Base-by-base conservation (phyloP, 2,797 vertebrate species). In the Ara ararauna region DNA sequence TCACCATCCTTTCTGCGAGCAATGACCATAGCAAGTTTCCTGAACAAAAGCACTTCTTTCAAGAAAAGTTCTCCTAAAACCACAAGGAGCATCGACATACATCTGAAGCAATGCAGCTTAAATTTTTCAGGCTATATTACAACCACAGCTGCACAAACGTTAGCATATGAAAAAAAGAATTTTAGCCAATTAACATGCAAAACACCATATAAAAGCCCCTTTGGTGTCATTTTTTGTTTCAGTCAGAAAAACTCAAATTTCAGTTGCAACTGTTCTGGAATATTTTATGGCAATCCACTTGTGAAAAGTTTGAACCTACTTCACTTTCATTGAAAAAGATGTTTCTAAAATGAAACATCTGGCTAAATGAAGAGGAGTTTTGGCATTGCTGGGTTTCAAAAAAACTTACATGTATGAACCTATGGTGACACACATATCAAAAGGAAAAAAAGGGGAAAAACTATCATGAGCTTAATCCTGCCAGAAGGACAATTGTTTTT, bases 91-190 rank as follows among this genome's bases (percentile, higher is more conserved):
- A 82, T 4, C 85, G 82, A 93, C 94, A 84, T 73, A 72, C 67
- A 90, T 78, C 91, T 89, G 81, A 93, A 96, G 72, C 73, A 94
- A 94, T 51, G 53, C 48, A 90, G 91, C 91, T 96, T 74, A 78
- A 88, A 88, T 85, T 96, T 97, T 87, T 87, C 72, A 95, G 86
- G 93, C 89, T 90, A 86, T 67, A 93, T 93, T 92, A 95, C 92
- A 96, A 97, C 95, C 94, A 97, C 96, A 97, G 96, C 96, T 97
- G 96, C 60, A 7, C 87, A 97, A 97, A 96, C 1, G 11, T 91
- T 93, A 94, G 90, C 66, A 64, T 78, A 89, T 56, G 66, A 96
- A 93, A 92, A 94, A 92, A 88, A 94, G 44, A 87, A 93, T 87
- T 87, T 83, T 85, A 85, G 77, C 70, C 82, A 94, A 97, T 97